Evolutionary conservation across 2,113 vertebrate genomes (phyloP).

Genomic region (Hippocampus zosterae): DNA sequence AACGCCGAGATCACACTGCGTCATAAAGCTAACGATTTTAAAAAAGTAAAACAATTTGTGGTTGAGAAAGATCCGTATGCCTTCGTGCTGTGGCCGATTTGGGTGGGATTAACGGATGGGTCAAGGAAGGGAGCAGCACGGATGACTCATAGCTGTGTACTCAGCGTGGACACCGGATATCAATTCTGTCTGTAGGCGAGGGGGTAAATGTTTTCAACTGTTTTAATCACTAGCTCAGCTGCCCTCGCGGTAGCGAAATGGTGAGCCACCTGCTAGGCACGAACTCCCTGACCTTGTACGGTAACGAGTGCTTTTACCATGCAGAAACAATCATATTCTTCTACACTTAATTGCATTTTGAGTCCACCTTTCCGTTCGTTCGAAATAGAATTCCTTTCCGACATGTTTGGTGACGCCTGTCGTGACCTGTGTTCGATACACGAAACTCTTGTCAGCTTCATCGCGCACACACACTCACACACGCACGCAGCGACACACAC

Average conservation of each 20-base stretch:
- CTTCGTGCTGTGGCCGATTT: conserved; percentile 22
- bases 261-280: not conserved
- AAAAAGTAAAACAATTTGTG: not conserved
- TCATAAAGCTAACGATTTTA: not conserved
- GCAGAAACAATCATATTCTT: not conserved
- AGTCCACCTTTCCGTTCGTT: not conserved
- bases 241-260: not conserved
- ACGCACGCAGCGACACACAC: conserved; percentile 1
- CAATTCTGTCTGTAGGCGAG: conserved; percentile 15
- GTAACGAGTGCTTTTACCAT: not conserved
- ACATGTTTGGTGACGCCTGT: conserved; percentile 1
- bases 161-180: conserved; percentile 50
- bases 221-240: not conserved
- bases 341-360: not conserved
- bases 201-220: not conserved
- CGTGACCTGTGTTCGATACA: not conserved
- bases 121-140: conserved; percentile 58
- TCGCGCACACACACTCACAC: not conserved
- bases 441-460: not conserved
- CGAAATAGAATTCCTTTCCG: not conserved
- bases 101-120: conserved; percentile 62
- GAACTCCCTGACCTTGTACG: no score
- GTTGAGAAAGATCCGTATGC: conserved; percentile 9
- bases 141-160: conserved; percentile 75
- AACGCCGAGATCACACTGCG: not conserved